These are phyloP conservation scores for Fistularia commersonii DNA, from an alignment of 2,797 vertebrate species.

Conservation along the genomic window DNA sequence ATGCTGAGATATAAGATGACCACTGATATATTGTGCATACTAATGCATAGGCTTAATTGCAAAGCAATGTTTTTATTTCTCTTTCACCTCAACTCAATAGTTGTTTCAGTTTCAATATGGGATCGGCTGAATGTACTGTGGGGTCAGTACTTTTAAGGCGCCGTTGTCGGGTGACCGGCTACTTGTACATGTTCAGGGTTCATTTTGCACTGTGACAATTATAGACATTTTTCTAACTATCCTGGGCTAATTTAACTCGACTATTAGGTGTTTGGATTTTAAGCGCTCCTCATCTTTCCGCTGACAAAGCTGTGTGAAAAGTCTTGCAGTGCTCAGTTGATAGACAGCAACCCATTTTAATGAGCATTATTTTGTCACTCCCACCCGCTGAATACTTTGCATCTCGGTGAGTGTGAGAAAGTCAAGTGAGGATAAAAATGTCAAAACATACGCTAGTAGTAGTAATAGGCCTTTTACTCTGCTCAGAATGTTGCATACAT, in stretches of 20 bases:
- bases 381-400: no score
- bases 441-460: no score
- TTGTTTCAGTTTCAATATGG: slow-evolving; percentile 23
- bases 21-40: slow-evolving; percentile 10
- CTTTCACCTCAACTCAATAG: slow-evolving; percentile 1
- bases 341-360: no score
- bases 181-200: slow-evolving; percentile 55
- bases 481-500: slow-evolving; percentile 8
- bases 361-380: no score
- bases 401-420: no score
- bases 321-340: no score
- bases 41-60: slow-evolving; percentile 16
- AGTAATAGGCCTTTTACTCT: slow-evolving; percentile 2
- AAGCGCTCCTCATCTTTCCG: neutral
- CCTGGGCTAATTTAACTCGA: slow-evolving; percentile 16
- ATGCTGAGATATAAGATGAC: slow-evolving; percentile 22
- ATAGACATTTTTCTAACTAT: slow-evolving; percentile 46
- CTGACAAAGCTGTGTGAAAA: slow-evolving; percentile 1
- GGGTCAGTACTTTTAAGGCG: slow-evolving; percentile 35
- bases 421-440: no score
- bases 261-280: slow-evolving; percentile 15
- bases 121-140: slow-evolving; percentile 49
- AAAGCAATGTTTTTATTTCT: slow-evolving; percentile 9
- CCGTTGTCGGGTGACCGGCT: slow-evolving; percentile 37
- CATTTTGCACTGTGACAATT: slow-evolving; percentile 66